Evolutionary conservation across 2,113 vertebrate genomes (phyloP).

Genomic region (Octodon degus): DNA sequence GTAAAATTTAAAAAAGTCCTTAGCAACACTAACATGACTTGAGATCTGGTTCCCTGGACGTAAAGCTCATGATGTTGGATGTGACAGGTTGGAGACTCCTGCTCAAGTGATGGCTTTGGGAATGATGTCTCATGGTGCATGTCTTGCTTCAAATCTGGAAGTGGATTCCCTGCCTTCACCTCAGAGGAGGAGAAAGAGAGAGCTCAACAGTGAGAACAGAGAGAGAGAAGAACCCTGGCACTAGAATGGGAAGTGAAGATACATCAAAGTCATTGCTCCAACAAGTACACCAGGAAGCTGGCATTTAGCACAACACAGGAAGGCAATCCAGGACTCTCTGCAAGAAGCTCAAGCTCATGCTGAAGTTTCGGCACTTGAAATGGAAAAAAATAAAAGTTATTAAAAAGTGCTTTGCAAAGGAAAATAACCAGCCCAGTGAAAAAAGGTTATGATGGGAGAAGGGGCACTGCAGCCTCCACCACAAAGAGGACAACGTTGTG

Average conservation of each 20-base stretch:
- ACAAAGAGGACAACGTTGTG: neutral
- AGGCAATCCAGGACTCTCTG: conserved; percentile 6
- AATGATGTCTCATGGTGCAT: neutral
- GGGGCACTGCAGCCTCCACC: neutral
- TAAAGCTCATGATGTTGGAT: neutral
- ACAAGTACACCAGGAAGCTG: neutral
- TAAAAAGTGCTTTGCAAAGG: neutral
- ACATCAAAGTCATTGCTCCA: neutral
- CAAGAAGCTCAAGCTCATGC: neutral
- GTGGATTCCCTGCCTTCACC: neutral
- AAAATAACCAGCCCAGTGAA: neutral
- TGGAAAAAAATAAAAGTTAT: conserved; percentile 32
- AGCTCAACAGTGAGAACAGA: neutral
- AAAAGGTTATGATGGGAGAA: neutral
- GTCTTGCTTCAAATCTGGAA: neutral
- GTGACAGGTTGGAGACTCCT: neutral
- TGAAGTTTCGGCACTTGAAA: conserved; percentile 22
- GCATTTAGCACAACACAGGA: neutral
- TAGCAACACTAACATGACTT: neutral
- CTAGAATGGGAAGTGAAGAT: neutral
- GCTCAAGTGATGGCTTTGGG: neutral
- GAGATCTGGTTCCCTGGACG: neutral
- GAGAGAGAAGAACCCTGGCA: neutral
- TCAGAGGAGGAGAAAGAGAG: neutral
- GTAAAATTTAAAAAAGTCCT: conserved; percentile 20